Evolutionary conservation across 2,113 vertebrate species (phyloP), one percentile per base, ranked within the genome.

Genomic region (Xenus cinereus): DNA sequence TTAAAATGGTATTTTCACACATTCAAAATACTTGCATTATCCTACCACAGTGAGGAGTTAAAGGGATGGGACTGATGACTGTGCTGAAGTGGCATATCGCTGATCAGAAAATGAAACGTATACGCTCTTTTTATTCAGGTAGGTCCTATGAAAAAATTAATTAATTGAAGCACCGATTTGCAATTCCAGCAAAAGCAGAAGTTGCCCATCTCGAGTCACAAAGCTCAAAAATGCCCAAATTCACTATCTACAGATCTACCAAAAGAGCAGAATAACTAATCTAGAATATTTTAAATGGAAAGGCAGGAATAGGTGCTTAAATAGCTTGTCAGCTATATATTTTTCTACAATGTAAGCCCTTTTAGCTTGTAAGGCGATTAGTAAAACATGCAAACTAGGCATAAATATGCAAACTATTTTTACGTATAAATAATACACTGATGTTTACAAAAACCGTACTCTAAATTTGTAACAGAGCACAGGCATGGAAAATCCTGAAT

Each of bases 1-100:
- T 95, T 96, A 96, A 66, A 87, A 43, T 28, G 57, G 30, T 37
- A 57, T 71, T 95, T 95, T 89, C 56, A 96, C 32, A 72, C 43
- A 41, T 87, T 59, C 19, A 33, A 7, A 50, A 37, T n/a, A 82
- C 23, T 45, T 64, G 11, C 43, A 48, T 45, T 43, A 24, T 19
- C 48, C 46, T 72, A 6, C 32, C 60, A n/a, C 66, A 74, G 76
- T 6, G 22, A 83, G 24, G 62, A 43, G 72, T 66, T 14, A 56
- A 71, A 80, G 1, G 4, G 64, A 43, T 53, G 39, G 77, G 39
- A 48, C 71, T 28, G 27, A n/a, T 37, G 84, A 54, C 43, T 68
- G 37, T 43, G 63, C 66, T 67, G 0, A 27, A 84, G 84, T 18
- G n/a, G 27, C 1, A 0, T 15, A 39, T 32, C 37, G n/a, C 37